Evolutionary conservation across 1,140 invertebrate species (phyloP), one percentile per base, ranked within the genome.

Genomic region (Drosophila lacteicornis): DNA sequence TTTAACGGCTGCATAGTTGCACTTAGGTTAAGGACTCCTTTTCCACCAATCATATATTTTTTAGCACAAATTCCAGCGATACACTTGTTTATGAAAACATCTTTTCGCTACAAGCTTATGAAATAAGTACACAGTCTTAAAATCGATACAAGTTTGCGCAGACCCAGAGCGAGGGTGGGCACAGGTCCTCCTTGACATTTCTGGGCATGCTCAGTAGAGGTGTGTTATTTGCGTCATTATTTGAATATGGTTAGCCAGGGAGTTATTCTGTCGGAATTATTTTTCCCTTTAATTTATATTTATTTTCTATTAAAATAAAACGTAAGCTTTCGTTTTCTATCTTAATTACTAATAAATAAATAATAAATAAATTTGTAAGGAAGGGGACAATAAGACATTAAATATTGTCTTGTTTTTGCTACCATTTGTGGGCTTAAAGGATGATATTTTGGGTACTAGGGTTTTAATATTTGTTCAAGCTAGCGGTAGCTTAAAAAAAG

Each of bases 81-180:
- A 25, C 53, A 71, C 58, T 62, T 78, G 58, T 79, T 79, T 70
- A 79, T 49, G 47, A 71, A 71, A 79, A 63, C 58, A 78, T 77
- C 66, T 63, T 65, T 63, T 79, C 47, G 57, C 57, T 46, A 46
- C 58, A 62, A 79, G 36, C 40, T 55, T 71, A 56, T 56, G 63
- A 69, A 61, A 77, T 60, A 69, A 69, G 57, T 58, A 42, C 42
- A 71, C 47, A 79, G 67, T 63, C 36, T 57, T 58, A 79, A 79
- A 79, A 79, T 79, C 76, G 75, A 79, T 79, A 79, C 68, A 27
- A 67, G 36, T 58, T 53, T 59, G 76, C 76, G 76, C 76, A 79
- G 58, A 43, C 45, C 66, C 51, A 25, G 38, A 13, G 40, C 36
- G 30, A 51, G 75, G 75, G 75, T 71, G 46, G 73, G 45, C 51